Evolutionary conservation across 2,888 invertebrate genomes (phyloP).

Genomic region (Myopa testacea): DNA sequence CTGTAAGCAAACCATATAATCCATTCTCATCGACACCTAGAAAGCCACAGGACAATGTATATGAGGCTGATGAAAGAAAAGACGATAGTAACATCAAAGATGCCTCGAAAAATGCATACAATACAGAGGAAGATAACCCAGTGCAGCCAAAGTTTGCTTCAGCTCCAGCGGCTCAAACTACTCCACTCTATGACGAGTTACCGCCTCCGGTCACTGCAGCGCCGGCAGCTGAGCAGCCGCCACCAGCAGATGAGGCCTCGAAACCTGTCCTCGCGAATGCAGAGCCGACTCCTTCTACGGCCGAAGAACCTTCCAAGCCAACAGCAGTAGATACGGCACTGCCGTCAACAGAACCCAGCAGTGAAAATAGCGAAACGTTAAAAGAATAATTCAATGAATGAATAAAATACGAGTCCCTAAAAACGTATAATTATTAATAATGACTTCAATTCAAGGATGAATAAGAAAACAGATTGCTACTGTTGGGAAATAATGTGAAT

Average conservation of each 20-base stretch:
- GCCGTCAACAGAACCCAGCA: constrained; percentile 1
- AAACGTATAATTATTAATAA: constrained; percentile 18
- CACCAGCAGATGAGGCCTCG: constrained; percentile 18
- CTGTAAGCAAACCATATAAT: constrained; percentile 43
- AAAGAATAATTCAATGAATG: constrained; percentile 1
- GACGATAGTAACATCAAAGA: constrained; percentile 16
- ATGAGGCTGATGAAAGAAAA: not conserved
- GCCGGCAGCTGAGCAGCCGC: constrained; percentile 36
- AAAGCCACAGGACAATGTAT: constrained; percentile 14
- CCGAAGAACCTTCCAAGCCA: constrained; percentile 30
- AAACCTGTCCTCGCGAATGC: constrained; percentile 24
- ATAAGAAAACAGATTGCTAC: constrained; percentile 34
- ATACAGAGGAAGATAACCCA: constrained; percentile 11
- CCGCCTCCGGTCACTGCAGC: constrained; percentile 43
- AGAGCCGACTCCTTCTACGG: constrained; percentile 26
- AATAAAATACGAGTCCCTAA: constrained; percentile 34
- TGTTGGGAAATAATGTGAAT: constrained; percentile 37
- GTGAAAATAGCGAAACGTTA: constrained; percentile 7
- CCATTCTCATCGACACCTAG: constrained; percentile 38
- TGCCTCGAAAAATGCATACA: constrained; percentile 22
- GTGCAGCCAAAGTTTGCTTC: constrained; percentile 9
- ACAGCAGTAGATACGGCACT: not conserved
- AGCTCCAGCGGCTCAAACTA: constrained; percentile 48
- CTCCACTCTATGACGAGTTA: constrained; percentile 62
- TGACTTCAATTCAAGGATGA: constrained; percentile 27